A percentile compares a stretch with the other conserved stretches of the same genome.
These are phyloP conservation scores for Muschampia plurimacula DNA, from an alignment of 2,888 invertebrate genomes.

Conservation along the genomic window DNA sequence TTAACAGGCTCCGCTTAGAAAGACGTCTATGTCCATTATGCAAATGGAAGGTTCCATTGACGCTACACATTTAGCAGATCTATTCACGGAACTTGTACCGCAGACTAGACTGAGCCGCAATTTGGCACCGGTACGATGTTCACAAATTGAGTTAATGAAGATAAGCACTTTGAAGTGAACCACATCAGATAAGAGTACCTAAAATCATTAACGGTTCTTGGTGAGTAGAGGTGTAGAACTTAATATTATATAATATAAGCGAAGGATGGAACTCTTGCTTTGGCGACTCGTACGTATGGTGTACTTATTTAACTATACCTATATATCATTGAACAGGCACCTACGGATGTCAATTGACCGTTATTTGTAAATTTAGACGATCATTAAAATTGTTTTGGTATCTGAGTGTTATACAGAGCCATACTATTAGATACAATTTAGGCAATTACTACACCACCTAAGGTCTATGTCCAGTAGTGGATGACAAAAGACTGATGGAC, in stretches of 20 bases:
- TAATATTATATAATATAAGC: background rate
- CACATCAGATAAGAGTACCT: slow-evolving; percentile 21
- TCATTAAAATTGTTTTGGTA: no score
- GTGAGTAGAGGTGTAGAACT: slow-evolving; percentile 22
- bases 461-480: no score
- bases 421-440: no score
- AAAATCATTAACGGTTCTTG: slow-evolving; percentile 22
- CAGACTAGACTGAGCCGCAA: slow-evolving; percentile 34
- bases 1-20: slow-evolving; percentile 56
- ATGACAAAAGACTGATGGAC: background rate
- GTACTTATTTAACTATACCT: no score
- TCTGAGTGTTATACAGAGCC: no score
- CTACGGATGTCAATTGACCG: no score
- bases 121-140: slow-evolving; percentile 22
- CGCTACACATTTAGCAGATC: slow-evolving; percentile 71
- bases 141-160: slow-evolving; percentile 37
- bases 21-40: slow-evolving; percentile 65
- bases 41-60: slow-evolving; percentile 68
- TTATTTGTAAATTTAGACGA: no score
- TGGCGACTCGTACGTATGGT: no score
- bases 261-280: no score
- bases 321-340: no score
- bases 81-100: slow-evolving; percentile 61
- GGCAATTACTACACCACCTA: no score
- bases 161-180: slow-evolving; percentile 27